Base-by-base conservation (phyloP, 2,888 invertebrate species). In the Mythimna vitellina region DNA sequence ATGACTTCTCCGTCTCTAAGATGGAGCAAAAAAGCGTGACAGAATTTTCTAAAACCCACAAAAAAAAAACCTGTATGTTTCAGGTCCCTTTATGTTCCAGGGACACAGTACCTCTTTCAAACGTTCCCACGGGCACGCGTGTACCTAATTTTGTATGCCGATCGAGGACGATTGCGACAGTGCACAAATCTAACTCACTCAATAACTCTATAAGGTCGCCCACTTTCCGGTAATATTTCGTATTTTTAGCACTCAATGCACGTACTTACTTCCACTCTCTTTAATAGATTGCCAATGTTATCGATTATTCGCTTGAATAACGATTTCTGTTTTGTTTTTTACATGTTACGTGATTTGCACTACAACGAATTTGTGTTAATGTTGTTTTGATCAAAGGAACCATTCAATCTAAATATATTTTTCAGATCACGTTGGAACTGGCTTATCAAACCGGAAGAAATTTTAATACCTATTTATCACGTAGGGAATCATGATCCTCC, bases 151-250 rank as follows among this genome's bases (percentile, higher is more conserved):
- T 53, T 53, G 42, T 61, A 70, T 65, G 51, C 73, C 56, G n/a
- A 10, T 25, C 29, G 22, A 53, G 22, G 17, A 58, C 35, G 58
- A 70, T 70, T 54, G 53, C 38, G 65, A 69, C 63, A 65, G 51
- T 66, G 64, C 74, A 65, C 64, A 70, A 62, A 78, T 65, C 56
- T 22, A 76, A 65, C 62, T 65, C 57, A 73, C 67, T 87, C 81
- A 80, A 84, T 86, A 76, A 77, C 63, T 74, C 54, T 32, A 42
- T 82, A 81, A 89, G 87, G 87, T 86, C 87, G 82, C 79, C 87
- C 62, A 84, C 84, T 89, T 89, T 89, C 86, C 73, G 86, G 58
- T 61, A 65, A 80, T 75, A 81, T 71, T 76, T 76, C 53, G 38
- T 14, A 68, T 71, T 72, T 46, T 75, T 69, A 38, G 25, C 72